Conservation (phyloP, 2,797 vertebrate genomes). For the Cygnus olor region DNA sequence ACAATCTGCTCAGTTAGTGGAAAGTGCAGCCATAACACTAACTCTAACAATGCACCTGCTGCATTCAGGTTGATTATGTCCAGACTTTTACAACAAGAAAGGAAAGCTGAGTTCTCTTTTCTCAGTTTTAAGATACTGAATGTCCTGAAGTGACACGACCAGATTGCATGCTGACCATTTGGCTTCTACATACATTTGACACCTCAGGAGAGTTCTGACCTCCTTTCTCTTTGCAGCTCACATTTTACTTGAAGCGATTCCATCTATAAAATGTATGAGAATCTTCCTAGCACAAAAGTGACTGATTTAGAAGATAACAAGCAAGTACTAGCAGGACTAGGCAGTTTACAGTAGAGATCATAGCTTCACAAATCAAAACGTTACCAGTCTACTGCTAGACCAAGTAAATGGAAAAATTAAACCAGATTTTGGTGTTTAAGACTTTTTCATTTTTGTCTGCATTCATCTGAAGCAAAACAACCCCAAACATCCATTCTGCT, state of each 20-base stretch:
- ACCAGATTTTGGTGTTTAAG: background rate
- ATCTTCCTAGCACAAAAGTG: background rate
- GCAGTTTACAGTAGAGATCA: background rate
- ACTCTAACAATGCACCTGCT: background rate
- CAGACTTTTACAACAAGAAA: background rate
- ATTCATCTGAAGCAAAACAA: background rate
- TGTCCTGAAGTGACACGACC: background rate
- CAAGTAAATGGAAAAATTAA: background rate
- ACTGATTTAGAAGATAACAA: background rate
- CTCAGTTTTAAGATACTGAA: background rate
- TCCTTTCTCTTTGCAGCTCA: background rate
- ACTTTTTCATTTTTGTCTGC: background rate
- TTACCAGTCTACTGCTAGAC: background rate
- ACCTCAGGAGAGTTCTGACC: background rate
- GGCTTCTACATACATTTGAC: background rate
- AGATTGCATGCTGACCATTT: background rate
- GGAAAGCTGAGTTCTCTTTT: background rate
- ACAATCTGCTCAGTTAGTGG: background rate
- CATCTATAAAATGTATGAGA: background rate
- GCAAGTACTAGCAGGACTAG: background rate
- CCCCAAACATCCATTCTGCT: background rate
- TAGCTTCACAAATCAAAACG: background rate
- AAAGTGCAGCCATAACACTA: background rate
- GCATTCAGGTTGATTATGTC: background rate
- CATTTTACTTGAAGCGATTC: background rate